Conservation (phyloP, 1,140 invertebrate species). For the Anastrepha ludens region DNA sequence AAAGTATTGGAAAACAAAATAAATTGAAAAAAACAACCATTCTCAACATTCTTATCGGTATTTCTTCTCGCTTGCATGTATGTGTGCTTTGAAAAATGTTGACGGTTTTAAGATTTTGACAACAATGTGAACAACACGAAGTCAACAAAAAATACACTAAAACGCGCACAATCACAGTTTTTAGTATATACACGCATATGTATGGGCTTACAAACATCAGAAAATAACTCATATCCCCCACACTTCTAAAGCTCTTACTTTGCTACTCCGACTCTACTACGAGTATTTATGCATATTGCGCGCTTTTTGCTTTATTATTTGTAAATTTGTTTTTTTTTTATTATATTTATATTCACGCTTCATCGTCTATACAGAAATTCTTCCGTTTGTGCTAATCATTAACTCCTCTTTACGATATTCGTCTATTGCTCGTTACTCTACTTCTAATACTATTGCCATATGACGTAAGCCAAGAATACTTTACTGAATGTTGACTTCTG, state of each 20-base stretch:
- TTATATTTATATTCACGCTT: not conserved
- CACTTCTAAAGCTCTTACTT: not conserved
- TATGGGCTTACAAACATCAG: too few species aligned
- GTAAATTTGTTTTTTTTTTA: not conserved
- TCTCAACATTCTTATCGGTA: not conserved
- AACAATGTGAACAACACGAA: conserved; percentile 8
- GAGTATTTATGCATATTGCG: not conserved
- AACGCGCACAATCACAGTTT: not conserved
- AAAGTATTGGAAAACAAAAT: too few species aligned
- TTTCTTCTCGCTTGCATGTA: not conserved
- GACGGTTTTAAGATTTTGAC: conserved; percentile 7
- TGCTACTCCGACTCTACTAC: not conserved
- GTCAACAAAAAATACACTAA: conserved; percentile 9
- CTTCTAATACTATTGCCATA: not conserved
- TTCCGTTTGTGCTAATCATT: not conserved
- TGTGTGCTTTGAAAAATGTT: not conserved
- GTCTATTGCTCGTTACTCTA: not conserved
- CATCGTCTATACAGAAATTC: not conserved
- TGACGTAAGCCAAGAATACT: conserved; percentile 23
- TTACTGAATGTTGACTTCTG: not conserved
- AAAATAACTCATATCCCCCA: not conserved
- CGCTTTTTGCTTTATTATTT: not conserved
- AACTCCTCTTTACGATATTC: conserved; percentile 1
- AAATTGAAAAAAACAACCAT: too few species aligned
- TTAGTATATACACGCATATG: too few species aligned